Evolutionary conservation across 1,140 invertebrate species (phyloP), one percentile per base, ranked within the genome.

Genomic region (Caligus rogercresseyi): DNA sequence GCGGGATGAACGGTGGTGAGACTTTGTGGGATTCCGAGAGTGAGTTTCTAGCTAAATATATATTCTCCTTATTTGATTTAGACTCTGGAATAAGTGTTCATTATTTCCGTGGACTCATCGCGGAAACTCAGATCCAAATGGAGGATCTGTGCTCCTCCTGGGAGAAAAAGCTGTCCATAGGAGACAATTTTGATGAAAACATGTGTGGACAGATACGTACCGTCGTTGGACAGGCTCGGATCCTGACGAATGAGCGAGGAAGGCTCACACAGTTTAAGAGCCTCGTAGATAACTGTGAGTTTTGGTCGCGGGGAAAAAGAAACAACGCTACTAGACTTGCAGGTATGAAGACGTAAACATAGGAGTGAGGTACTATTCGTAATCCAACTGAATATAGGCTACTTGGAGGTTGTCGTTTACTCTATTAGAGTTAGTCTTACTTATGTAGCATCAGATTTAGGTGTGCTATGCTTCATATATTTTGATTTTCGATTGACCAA

Each of bases 231-330:
- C 21, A 60, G 19, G 57, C 57, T 15, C 21, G 26, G 1, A 20
- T 60, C 20, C 18, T 60, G 24, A n/a, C 26, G 15, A 60, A 60
- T 43, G 18, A 31, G 19, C 21, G 26, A 20, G 57, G 57, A 3
- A 67, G 74, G 26, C 72, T 76, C 53, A 72, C 71, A 51, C 75
- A 76, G 66, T 75, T 75, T 65, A 52, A 43, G 54, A 71, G 70
- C 14, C 66, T 76, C 4, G 69, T 76, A 20, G 72, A 74, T 62
- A 69, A 74, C 64, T 75, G 72, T 67, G 72, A 75, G 65, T 71
- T n/a, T 70, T 61, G 68, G 70, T 20, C 67, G 54, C 19, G 73
- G 74, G 3, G 72, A 73, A 64, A 73, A 74, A 31, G 67, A 69
- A 64, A 73, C 72, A 11, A 74, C 70, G 4, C 69, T 66, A 52